phyloP scores from a whole-genome alignment of 2,797 vertebrate genomes.

The Prunella strophiata region DNA sequence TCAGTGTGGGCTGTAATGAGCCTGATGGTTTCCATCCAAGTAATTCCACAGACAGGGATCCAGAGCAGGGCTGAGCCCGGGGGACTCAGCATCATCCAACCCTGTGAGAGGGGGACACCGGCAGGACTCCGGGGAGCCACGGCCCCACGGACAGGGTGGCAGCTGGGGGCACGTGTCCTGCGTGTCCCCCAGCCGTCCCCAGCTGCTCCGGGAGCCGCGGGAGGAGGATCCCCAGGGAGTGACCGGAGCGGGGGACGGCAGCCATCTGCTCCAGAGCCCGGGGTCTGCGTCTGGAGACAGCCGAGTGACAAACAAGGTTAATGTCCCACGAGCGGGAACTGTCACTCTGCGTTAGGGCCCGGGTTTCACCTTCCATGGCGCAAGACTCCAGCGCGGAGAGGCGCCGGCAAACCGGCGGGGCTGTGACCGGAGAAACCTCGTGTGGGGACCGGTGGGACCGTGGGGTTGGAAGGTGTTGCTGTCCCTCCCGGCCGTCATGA shows the following conservation, averaged over 20 bases:
- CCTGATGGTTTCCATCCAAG: neutral
- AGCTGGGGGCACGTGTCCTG: neutral
- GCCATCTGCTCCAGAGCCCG: constrained; percentile 32
- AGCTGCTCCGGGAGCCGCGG: neutral
- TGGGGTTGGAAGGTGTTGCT: neutral
- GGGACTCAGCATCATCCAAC: neutral
- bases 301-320: constrained; percentile 13
- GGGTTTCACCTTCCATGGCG: neutral
- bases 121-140: neutral
- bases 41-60: neutral
- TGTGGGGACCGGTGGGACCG: rapidly evolving
- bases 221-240: neutral
- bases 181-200: neutral
- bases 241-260: neutral
- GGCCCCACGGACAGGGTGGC: neutral
- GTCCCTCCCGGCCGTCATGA: rapidly evolving
- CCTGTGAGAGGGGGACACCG: neutral
- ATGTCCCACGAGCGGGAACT: neutral
- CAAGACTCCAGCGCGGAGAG: neutral
- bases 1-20: neutral
- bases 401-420: rapidly evolving
- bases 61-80: neutral
- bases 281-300: constrained; percentile 7
- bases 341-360: neutral
- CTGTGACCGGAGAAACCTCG: neutral